phyloP scores from a whole-genome alignment of 1,140 invertebrate species.

The Batillaria attramentaria region DNA sequence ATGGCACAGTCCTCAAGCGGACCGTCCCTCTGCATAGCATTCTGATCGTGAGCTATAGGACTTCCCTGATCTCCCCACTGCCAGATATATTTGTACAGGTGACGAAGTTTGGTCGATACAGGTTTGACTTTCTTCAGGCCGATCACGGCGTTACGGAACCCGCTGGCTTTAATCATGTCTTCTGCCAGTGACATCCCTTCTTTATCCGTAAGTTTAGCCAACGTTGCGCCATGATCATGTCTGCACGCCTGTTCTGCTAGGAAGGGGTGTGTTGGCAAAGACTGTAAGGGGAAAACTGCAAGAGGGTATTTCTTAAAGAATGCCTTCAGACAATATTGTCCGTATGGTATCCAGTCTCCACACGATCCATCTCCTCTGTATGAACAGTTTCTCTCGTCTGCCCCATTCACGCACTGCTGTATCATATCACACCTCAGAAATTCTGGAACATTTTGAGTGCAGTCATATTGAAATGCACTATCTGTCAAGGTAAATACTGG shows the following conservation, averaged over 20 bases:
- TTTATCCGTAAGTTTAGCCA: neutral
- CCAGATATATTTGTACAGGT: slow-evolving; percentile 14
- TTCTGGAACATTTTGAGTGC: too few relatives aligned
- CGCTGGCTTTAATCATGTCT: neutral
- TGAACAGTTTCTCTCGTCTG: neutral
- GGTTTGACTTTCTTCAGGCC: neutral
- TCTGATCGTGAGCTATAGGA: neutral
- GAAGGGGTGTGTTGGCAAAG: neutral
- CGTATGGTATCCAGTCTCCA: slow-evolving; percentile 17
- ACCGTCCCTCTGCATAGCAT: neutral
- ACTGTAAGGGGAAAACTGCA: too few relatives aligned
- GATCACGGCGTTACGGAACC: neutral
- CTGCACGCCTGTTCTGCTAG: neutral
- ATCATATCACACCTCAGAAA: slow-evolving; percentile 21
- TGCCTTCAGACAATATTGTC: neutral
- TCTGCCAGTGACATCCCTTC: neutral
- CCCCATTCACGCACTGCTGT: slow-evolving; percentile 4
- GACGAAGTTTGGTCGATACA: neutral
- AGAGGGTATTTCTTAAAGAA: neutral
- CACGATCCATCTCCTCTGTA: slow-evolving; percentile 1
- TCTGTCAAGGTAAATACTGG: too few relatives aligned
- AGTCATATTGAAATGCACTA: too few relatives aligned
- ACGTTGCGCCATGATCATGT: neutral
- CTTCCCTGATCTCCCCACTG: slow-evolving; percentile 20
- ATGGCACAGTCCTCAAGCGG: neutral